Percentiles rank a stretch among this genome's conserved stretches.
Conservation (phyloP, 2,113 vertebrate genomes). For the Eonycteris spelaea region DNA sequence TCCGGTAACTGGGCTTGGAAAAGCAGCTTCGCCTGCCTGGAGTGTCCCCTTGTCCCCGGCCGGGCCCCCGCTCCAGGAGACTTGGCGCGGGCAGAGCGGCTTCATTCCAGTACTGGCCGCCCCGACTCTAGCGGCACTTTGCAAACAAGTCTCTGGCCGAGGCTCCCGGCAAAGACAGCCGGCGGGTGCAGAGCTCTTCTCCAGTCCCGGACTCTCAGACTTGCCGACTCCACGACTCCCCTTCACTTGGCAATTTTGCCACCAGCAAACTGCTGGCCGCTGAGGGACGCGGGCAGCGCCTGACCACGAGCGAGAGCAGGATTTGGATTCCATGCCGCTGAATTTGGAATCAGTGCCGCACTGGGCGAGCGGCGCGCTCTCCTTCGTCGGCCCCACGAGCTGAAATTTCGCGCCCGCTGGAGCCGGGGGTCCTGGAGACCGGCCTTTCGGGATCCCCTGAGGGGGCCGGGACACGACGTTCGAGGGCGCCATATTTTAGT, state of each 20-base stretch:
- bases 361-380: not conserved
- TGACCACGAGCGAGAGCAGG: not conserved
- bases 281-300: not conserved
- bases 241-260: not conserved
- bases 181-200: not conserved
- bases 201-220: not conserved
- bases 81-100: slow-evolving; percentile 52
- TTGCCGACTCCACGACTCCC: not conserved
- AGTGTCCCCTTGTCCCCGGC: slow-evolving; percentile 27
- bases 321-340: not conserved
- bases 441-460: slow-evolving; percentile 24
- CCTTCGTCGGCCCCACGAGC: not conserved
- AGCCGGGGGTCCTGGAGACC: not conserved
- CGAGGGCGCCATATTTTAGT: slow-evolving; percentile 74
- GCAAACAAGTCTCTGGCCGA: slow-evolving; percentile 52
- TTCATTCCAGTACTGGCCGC: slow-evolving; percentile 67
- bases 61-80: slow-evolving; percentile 14
- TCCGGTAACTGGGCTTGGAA: slow-evolving; percentile 60
- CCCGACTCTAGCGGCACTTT: slow-evolving; percentile 66
- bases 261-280: not conserved
- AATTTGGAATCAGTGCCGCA: not conserved
- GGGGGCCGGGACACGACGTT: slow-evolving; percentile 32
- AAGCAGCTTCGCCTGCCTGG: not conserved
- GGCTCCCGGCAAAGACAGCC: not conserved
- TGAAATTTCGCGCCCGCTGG: slow-evolving; percentile 39